A percentile compares a stretch with the other conserved stretches of the same genome.
Evolutionary conservation across 2,113 vertebrate genomes (phyloP).

Genomic region (Pygoscelis adeliae): DNA sequence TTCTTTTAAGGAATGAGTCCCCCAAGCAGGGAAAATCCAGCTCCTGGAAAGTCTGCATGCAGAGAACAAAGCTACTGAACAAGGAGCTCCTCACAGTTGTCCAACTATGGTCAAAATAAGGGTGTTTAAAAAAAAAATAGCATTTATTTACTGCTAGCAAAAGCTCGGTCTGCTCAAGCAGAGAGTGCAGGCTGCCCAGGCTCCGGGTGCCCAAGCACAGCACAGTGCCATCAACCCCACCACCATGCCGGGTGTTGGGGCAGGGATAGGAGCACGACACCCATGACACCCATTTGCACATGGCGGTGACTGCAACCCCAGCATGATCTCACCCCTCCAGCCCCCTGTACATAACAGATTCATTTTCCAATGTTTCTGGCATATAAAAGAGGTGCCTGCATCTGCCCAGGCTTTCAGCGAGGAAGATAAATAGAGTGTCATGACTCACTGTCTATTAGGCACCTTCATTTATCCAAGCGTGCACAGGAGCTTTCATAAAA

Average conservation of each 20-base stretch:
- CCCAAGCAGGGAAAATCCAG: not conserved
- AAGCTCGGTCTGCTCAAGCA: not conserved
- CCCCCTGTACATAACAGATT: not conserved
- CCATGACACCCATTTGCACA: not conserved
- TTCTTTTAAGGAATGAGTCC: not conserved
- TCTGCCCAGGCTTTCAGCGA: not conserved
- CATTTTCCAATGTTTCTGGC: not conserved
- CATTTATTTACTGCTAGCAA: not conserved
- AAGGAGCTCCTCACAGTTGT: not conserved
- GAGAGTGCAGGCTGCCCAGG: not conserved
- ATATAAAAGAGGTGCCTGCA: constrained; percentile 15
- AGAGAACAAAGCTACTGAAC: not conserved
- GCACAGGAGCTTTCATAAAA: not conserved
- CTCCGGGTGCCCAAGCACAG: not conserved
- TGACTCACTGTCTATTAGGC: not conserved
- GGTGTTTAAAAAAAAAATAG: not conserved
- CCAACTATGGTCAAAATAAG: not conserved
- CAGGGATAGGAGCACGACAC: not conserved
- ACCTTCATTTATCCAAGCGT: not conserved
- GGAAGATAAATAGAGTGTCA: constrained; percentile 6
- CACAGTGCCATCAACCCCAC: not conserved
- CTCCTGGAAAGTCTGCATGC: not conserved
- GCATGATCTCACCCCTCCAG: not conserved
- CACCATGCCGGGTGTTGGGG: fast-evolving
- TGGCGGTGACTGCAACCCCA: not conserved